Evolutionary conservation across 1,140 invertebrate genomes (phyloP), one percentile per base, ranked within the genome.

Genomic region (Neodiprion virginianus): DNA sequence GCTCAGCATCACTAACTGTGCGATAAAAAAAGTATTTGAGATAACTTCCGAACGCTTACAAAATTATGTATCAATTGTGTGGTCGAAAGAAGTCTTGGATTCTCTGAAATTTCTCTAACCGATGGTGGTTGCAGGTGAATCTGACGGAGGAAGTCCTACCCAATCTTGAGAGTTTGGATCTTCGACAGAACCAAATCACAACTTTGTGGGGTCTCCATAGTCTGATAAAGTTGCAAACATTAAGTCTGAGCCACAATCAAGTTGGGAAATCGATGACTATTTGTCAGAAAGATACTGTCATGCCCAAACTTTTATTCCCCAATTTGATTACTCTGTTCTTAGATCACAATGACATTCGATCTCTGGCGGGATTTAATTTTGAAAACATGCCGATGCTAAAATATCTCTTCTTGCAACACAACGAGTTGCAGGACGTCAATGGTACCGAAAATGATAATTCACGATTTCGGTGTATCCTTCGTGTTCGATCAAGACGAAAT

Each of bases 131-230:
- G 10, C 65, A 81, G 80, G 76, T 77, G 14, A 69, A 79, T 72
- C 65, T 81, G 11, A 69, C 74, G 10, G 71, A 69, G 9, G 72
- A 77, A 47, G 11, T 74, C 66, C 67, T 81, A 50, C 79, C 77
- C 10, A 50, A 73, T n/a, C 75, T 82, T 71, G 78, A 82, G 48
- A 81, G 79, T 74, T 69, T 82, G 12, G 79, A 81, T 69, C 66
- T 82, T n/a, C 79, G 79, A 47, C 77, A 77, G 53, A 82, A 82
- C 73, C 76, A 73, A 47, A 79, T 82, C 72, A 72, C 74, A 21
- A 75, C 66, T 71, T 71, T 81, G 47, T 74, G 74, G 53, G 78
- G 77, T 50, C 74, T 80, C 0, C 67, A 77, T 28, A 71, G 69
- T 10, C 77, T 81, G 40, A 72, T 75, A 14, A 73, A 76, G 61